Evolutionary conservation across 2,113 vertebrate species (phyloP).

Genomic region (Mungos mungo): DNA sequence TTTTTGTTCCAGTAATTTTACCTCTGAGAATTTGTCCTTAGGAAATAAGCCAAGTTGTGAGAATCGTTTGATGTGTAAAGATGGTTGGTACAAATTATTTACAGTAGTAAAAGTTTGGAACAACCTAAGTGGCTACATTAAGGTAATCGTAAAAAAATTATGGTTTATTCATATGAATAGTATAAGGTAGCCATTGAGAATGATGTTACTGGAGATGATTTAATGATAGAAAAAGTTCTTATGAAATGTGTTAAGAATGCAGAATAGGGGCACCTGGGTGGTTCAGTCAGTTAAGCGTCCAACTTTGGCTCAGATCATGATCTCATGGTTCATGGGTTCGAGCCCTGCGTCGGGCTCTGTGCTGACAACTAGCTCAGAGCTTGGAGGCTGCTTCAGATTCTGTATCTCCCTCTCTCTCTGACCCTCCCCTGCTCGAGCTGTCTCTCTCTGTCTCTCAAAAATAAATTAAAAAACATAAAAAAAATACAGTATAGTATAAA

Average conservation of each 20-base stretch:
- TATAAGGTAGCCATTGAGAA: background rate
- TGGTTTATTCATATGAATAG: background rate
- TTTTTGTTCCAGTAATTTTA: background rate
- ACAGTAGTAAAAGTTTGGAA: background rate
- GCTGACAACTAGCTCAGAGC: too few species aligned
- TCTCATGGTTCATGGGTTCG: too few species aligned
- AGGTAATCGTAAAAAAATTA: background rate
- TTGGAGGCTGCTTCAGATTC: too few species aligned
- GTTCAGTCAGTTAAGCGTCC: too few species aligned
- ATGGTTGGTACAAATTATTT: constrained; percentile 15
- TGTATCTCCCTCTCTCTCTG: too few species aligned
- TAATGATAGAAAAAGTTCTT: background rate
- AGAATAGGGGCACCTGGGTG: background rate
- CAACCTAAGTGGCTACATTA: background rate
- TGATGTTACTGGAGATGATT: background rate
- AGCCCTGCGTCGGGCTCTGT: too few species aligned
- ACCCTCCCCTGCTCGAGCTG: too few species aligned
- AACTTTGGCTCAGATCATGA: too few species aligned
- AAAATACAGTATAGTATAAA: background rate
- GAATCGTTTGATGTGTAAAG: background rate
- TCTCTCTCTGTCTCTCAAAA: too few species aligned
- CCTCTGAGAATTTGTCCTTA: background rate
- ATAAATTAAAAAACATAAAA: too few species aligned
- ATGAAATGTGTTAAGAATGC: constrained; percentile 23
- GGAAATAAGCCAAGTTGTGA: background rate